Conservation (phyloP, 2,888 invertebrate species). For the Rhynchonema sp. region DNA sequence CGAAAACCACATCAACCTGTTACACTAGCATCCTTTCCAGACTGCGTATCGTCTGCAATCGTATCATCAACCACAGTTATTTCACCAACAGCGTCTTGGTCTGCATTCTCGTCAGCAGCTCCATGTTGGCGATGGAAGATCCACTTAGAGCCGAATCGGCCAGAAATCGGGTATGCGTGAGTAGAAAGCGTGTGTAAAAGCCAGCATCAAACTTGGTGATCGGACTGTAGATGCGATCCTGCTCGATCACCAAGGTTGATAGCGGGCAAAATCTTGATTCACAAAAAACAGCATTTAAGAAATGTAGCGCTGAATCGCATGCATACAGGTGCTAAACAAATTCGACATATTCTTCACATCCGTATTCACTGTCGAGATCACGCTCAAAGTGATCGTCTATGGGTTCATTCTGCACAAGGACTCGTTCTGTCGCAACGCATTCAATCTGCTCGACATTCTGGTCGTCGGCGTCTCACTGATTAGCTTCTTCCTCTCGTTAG, state of each 20-base stretch:
- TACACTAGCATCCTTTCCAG: constrained; percentile 35
- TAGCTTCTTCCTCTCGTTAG: constrained; percentile 73
- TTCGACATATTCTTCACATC: constrained; percentile 97
- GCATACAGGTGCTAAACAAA: constrained; percentile 61
- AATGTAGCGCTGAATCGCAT: constrained; percentile 38
- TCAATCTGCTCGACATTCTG: constrained; percentile 90
- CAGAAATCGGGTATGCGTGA: constrained; percentile 66
- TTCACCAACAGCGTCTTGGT: constrained; percentile 88
- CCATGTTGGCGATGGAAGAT: constrained; percentile 94
- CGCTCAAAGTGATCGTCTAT: constrained; percentile 78
- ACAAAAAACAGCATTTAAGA: no score
- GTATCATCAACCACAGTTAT: constrained; percentile 77
- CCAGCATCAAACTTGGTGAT: no score
- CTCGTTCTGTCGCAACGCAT: constrained; percentile 92
- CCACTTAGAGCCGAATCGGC: constrained; percentile 57
- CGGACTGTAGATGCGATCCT: no score
- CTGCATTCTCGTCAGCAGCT: constrained; percentile 94
- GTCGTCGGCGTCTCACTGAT: constrained; percentile 93
- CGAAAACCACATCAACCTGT: background rate
- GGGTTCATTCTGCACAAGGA: constrained; percentile 92
- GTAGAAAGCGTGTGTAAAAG: no score
- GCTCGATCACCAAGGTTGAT: no score
- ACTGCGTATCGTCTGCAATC: constrained; percentile 90
- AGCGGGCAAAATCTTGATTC: no score
- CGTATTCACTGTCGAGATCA: constrained; percentile 90